phyloP scores from a whole-genome alignment of 2,888 invertebrate species.

The Pseudoips prasinana region DNA sequence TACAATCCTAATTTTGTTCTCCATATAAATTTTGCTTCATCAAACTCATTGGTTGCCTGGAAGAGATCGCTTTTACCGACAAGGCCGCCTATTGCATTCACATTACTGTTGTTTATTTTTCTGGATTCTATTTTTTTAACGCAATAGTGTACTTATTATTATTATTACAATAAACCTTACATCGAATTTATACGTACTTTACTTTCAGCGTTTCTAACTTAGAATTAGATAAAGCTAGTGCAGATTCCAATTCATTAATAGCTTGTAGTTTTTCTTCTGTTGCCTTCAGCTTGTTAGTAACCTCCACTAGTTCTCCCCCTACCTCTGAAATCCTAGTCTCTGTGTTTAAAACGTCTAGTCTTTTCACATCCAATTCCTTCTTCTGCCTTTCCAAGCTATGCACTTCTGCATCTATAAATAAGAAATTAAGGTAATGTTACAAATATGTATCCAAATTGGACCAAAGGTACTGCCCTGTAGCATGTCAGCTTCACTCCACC shows the following conservation, averaged over 20 bases:
- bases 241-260: slow-evolving; percentile 76
- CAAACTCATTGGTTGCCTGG: no score
- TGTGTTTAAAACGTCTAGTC: slow-evolving; percentile 78
- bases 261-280: slow-evolving; percentile 75
- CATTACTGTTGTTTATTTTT: no score
- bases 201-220: slow-evolving; percentile 81
- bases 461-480: no score
- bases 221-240: slow-evolving; percentile 75
- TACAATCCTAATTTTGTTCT: no score
- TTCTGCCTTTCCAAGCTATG: slow-evolving; percentile 81
- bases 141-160: not conserved
- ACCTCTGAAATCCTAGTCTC: slow-evolving; percentile 83
- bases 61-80: no score
- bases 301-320: slow-evolving; percentile 80
- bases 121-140: no score
- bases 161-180: not conserved
- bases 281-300: slow-evolving; percentile 80
- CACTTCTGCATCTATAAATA: slow-evolving; percentile 54
- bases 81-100: no score
- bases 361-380: slow-evolving; percentile 83
- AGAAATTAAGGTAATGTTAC: not conserved
- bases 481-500: no score
- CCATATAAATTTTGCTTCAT: no score
- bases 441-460: no score
- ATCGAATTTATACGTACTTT: slow-evolving; percentile 70